Evolutionary conservation across 2,797 vertebrate genomes (phyloP).

Genomic region (Poecile montanus): DNA sequence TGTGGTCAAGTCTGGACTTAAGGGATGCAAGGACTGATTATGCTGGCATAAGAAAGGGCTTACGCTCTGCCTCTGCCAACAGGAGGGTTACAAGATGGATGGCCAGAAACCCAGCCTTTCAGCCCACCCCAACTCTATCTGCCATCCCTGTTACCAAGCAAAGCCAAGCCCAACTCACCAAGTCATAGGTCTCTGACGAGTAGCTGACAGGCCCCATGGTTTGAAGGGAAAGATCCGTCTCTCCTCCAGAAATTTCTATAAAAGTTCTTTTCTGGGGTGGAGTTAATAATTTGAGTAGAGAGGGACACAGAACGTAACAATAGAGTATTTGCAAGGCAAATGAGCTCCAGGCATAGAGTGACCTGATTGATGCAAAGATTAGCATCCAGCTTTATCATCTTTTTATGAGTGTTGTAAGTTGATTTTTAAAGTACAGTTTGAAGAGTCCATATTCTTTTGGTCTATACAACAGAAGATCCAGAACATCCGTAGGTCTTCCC

Average conservation of each 20-base stretch:
- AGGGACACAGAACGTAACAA: not conserved
- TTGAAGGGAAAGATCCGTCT: not conserved
- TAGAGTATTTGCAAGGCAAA: constrained; percentile 63
- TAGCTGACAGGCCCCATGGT: constrained; percentile 61
- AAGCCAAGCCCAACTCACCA: constrained; percentile 40
- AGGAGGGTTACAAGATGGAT: not conserved
- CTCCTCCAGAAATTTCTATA: constrained; percentile 7
- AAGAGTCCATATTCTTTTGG: not conserved
- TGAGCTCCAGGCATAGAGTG: not conserved
- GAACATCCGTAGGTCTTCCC: not conserved
- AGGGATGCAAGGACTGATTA: not conserved
- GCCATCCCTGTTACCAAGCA: not conserved
- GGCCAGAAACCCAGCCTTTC: not conserved
- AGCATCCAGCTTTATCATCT: not conserved
- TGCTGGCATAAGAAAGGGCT: rapidly evolving
- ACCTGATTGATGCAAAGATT: not conserved
- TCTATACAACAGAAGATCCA: not conserved
- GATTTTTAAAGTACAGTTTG: not conserved
- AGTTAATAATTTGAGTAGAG: not conserved
- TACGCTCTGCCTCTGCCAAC: not conserved
- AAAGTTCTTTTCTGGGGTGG: constrained; percentile 24
- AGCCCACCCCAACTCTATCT: not conserved
- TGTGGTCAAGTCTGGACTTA: not conserved
- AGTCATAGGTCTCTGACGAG: constrained; percentile 60
- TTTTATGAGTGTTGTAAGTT: not conserved